A percentile compares a stretch with the other conserved stretches of the same genome.
Evolutionary conservation across 53 echinoderm and acorn worm genomes (phyloP).

Genomic region (Astropecten irregularis): DNA sequence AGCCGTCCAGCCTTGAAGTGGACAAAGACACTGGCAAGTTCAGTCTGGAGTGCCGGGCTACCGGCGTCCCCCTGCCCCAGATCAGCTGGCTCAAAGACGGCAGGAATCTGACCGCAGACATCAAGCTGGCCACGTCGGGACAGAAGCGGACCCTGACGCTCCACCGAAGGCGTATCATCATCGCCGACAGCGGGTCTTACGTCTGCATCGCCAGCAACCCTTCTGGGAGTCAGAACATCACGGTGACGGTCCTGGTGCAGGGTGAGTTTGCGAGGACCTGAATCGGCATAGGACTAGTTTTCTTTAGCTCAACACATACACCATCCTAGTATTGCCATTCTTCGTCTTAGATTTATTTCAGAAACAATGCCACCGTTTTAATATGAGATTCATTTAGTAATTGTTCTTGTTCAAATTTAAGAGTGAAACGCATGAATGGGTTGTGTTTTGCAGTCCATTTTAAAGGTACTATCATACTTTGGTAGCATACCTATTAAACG

Average conservation of each 20-base stretch:
- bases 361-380: too few species aligned
- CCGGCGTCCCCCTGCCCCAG: slow-evolving; percentile 65
- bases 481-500: too few species aligned
- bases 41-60: slow-evolving; percentile 67
- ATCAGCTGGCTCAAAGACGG: slow-evolving; percentile 81
- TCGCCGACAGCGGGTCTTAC: slow-evolving; percentile 61
- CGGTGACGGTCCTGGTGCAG: slow-evolving; percentile 58
- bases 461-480: too few species aligned
- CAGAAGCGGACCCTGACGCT: slow-evolving; percentile 27
- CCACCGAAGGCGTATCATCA: slow-evolving; percentile 43
- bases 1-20: slow-evolving; percentile 27
- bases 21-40: slow-evolving; percentile 60
- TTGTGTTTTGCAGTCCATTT: too few species aligned
- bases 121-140: slow-evolving; percentile 1
- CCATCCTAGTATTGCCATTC: not conserved
- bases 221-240: slow-evolving; percentile 46
- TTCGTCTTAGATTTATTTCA: not conserved
- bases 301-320: not conserved
- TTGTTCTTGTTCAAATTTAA: too few species aligned
- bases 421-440: too few species aligned
- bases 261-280: slow-evolving; percentile 25
- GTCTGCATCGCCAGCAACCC: slow-evolving; percentile 62
- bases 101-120: not conserved
- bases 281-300: not conserved
- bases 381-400: too few species aligned